phyloP scores from a whole-genome alignment of 2,113 vertebrate genomes.

The Equus quagga region DNA sequence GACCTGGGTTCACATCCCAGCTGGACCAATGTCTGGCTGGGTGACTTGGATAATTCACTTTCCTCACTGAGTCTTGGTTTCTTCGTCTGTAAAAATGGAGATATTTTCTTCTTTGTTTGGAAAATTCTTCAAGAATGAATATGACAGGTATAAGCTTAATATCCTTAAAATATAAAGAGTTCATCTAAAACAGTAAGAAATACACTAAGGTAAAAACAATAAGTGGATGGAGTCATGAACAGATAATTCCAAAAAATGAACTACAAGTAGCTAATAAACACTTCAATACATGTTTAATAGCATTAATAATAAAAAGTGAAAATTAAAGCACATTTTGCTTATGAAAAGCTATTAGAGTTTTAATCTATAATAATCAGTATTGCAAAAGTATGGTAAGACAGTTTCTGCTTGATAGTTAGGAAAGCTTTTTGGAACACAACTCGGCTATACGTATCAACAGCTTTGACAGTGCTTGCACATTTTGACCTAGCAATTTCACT shows the following conservation, averaged over 20 bases:
- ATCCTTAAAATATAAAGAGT: neutral
- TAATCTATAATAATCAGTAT: neutral
- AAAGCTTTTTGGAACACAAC: constrained; percentile 38
- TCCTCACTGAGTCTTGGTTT: neutral
- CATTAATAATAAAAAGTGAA: neutral
- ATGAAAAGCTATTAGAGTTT: constrained; percentile 14
- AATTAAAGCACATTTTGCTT: neutral
- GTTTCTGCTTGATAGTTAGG: neutral
- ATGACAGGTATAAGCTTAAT: neutral
- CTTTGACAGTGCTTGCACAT: neutral
- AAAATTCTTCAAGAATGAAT: constrained; percentile 45
- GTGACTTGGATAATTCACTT: neutral
- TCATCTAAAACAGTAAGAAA: constrained; percentile 50
- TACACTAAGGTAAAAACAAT: neutral
- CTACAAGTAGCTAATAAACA: neutral
- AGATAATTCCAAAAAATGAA: constrained; percentile 19
- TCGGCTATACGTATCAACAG: neutral
- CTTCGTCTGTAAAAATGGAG: constrained; percentile 17
- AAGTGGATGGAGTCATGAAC: neutral
- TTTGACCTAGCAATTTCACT: constrained; percentile 61
- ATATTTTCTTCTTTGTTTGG: constrained; percentile 8
- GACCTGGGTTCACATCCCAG: neutral
- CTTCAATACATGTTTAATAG: constrained; percentile 15
- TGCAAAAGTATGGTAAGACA: neutral
- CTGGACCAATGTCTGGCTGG: neutral